Evolutionary conservation across 2,888 invertebrate genomes (phyloP), one percentile per base, ranked within the genome.

Genomic region (Automeris io): DNA sequence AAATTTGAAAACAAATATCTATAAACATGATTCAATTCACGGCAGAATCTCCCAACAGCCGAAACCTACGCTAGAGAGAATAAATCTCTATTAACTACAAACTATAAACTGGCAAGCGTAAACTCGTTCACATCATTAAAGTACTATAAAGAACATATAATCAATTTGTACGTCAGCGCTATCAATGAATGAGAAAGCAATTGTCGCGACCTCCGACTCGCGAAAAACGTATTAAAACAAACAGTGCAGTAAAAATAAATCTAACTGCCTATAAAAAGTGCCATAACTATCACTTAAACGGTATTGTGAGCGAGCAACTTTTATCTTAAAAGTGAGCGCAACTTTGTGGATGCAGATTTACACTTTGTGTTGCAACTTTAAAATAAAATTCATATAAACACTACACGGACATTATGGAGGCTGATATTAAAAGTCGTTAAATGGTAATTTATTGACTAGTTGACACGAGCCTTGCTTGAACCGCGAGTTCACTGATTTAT

Each of bases 251-350:
- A 82, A 86, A 87, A 85, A 85, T 87, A 86, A 87, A 87, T 87
- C 83, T 85, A 85, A 86, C 80, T 80, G 81, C 80, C 87, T 72
- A 86, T 87, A 87, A 87, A 87, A 82, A 76, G 63, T 79, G 81
- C 81, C 82, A 86, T 86, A 86, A 87, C 86, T 87, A 87, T 87
- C 85, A 86, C 85, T 86, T 85, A 83, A 77, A 73, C 73, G 74
- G 68, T 68, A 79, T 81, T 85, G 81, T 81, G 71, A 56, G 57
- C 52, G 49, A 61, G 61, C 67, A 64, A 63, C 68, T 71, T 78
- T 74, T 77, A 77, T 75, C 70, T 72, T 51, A 53, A 73, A 70
- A 59, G 69, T 60, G 70, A 47, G 54, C 45, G 60, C 69, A 61
- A 79, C 75, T 66, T 57, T 69, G 75, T 79, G 55, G 45, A 37